phyloP scores from a whole-genome alignment of 2,797 vertebrate genomes.

The Cercopithecus diana region DNA sequence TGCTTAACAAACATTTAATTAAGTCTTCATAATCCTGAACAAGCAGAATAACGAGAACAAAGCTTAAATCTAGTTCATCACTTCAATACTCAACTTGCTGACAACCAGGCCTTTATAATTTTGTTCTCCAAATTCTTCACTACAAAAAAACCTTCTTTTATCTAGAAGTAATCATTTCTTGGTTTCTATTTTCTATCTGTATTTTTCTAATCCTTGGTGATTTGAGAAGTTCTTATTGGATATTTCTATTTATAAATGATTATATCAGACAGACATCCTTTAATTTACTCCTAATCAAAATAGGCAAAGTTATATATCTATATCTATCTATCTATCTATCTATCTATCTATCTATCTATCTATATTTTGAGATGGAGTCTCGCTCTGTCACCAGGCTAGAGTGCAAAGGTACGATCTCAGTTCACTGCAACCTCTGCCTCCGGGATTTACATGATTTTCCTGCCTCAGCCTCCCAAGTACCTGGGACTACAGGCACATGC shows the following conservation, averaged over 20 bases:
- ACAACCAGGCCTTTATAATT: slow-evolving; percentile 26
- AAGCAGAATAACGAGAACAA: slow-evolving; percentile 26
- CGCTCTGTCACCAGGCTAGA: too few relatives aligned
- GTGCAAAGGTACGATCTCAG: too few relatives aligned
- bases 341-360: too few relatives aligned
- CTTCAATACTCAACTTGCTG: background rate
- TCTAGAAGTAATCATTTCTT: slow-evolving; percentile 38
- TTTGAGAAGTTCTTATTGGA: slow-evolving; percentile 25
- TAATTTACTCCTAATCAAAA: slow-evolving; percentile 48
- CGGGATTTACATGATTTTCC: too few relatives aligned
- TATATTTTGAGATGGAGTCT: too few relatives aligned
- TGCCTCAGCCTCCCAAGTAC: too few relatives aligned
- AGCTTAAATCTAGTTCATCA: background rate
- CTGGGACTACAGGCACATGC: too few relatives aligned
- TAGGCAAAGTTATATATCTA: background rate
- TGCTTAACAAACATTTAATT: slow-evolving; percentile 37
- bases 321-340: too few relatives aligned
- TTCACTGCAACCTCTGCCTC: too few relatives aligned
- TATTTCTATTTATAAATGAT: slow-evolving; percentile 46
- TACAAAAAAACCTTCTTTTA: slow-evolving; percentile 20
- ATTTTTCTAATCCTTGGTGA: background rate
- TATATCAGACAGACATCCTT: background rate
- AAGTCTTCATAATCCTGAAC: slow-evolving; percentile 28
- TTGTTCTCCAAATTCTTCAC: background rate
- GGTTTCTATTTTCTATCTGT: slow-evolving; percentile 43